Evolutionary conservation across 2,113 vertebrate genomes (phyloP), one percentile per base, ranked within the genome.

Genomic region (Tylochromis polylepis): DNA sequence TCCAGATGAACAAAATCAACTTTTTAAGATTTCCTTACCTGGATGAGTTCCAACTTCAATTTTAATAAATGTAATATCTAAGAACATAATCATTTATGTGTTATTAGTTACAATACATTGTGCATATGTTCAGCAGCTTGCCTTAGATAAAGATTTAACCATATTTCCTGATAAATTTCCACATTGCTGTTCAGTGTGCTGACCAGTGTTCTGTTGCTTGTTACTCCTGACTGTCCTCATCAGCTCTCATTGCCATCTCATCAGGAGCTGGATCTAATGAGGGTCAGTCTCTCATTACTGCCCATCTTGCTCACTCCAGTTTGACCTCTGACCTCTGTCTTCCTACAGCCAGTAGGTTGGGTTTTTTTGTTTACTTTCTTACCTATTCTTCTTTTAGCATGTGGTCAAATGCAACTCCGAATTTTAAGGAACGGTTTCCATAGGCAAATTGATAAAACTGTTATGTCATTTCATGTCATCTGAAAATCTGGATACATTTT

Each of bases 191-290:
- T 31, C 38, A 34, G 49, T 36, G 24, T 67, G 51, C 31, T 53
- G 72, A 79, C 38, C 72, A 18, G 24, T 20, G 29, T 27, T 82
- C 58, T 36, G 43, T 72, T 81, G 84, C 85, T 88, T 70, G n/a
- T 92, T 91, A 91, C 92, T 90, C 77, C 80, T 88, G 83, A 92
- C 89, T 38, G 84, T 88, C 75, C 79, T 89, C 83, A 88, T 92
- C 94, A 91, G 88, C 67, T 86, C 70, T 81, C 88, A 88, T 91
- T 88, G 84, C 92, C 57, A n/a, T 87, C 86, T 91, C 82, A 86
- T 88, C 81, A 83, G 87, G 80, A 89, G 56, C 34, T 85, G 27
- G 87, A 93, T 94, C 84, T 92, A 94, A 94, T 91, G 90, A 93
- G 89, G 81, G 85, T 59, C 84, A 86, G 67, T 79, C 85, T 87